Base-by-base conservation (phyloP, 2,888 invertebrate species). In the Anticlea derivata region DNA sequence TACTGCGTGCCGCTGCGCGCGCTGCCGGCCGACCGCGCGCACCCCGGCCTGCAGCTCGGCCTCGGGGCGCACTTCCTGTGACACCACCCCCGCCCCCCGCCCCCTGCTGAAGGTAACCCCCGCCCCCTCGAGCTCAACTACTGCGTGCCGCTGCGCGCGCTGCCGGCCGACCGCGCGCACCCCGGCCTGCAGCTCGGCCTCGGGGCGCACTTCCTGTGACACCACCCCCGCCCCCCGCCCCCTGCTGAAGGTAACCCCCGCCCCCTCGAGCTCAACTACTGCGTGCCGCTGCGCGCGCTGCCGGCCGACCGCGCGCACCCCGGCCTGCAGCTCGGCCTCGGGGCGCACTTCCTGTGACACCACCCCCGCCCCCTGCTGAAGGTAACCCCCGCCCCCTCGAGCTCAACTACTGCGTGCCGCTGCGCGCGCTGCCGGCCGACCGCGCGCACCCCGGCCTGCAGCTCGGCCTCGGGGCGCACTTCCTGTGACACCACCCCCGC, bases 121-220 rank as follows among this genome's bases (percentile, higher is more conserved):
- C n/a, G n/a, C n/a, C n/a, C n/a, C 49, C 92, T 99, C 45, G 99
- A 99, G 92, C 92, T 99, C 44, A 99, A 99, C 92, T 98, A 99
- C 88, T 96, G 96, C 80, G 85, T 96, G 70, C 99, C 99, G 30
- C 68, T 96, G 45, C 85, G 90, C 35, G 93, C 92, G 58, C 90
- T 1, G 92, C 56, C 80, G 91, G 44, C 93, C 92, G 7, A 98
- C 98, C 84, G 88, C 82, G 61, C 66, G 92, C 41, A 87, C 92
- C 92, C 93, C 52, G 96, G 96, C 34, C 92, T 97, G 66, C 97
- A 97, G 86, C 94, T 97, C 75, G 97, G 97, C 30, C 93, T 97
- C 63, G 97, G 96, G 30, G 92, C 96, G 41, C 94, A 95, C 52
- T 65, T 65, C 60, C 53, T 65, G n/a, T 64, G 55, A 44, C n/a